Base-by-base conservation (phyloP, 2,113 vertebrate genomes). In the Zingel zingel region DNA sequence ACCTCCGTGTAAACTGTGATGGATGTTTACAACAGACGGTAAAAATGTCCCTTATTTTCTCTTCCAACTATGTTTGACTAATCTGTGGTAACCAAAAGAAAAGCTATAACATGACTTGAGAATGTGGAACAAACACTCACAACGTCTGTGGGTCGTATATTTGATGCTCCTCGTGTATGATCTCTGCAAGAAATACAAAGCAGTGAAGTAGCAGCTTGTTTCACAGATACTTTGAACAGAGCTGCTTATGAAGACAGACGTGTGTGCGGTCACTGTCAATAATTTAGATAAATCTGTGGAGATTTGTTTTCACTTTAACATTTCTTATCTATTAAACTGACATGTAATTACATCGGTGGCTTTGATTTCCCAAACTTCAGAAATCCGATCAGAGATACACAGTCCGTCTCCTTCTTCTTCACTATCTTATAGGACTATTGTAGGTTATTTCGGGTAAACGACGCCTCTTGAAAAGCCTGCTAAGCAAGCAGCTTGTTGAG, bases 111-210 rank as follows among this genome's bases (percentile, higher is more conserved):
- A 27, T 0, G 23, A 2, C 1, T 13, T 47, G 16, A 48, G 6
- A 58, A 36, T 13, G 7, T 53, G 21, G n/a, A 59, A 58, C 39
- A 72, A 43, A 51, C 19, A 90, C 92, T 93, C 2, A 93, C 92
- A 93, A 93, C 0, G 51, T 92, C 45, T 86, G 86, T 4, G 30
- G 79, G 48, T 88, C 45, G 23, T 92, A 92, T 48, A 88, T 63
- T 21, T 84, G 85, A 73, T 74, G 19, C 6, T 92, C 87, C 68
- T 85, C 87, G 0, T 88, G 85, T 39, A 92, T 91, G 69, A 83
- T 62, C 56, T 73, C 92, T 93, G 86, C 6, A 57, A 62, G 1
- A 56, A 11, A 69, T 0, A 71, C 10, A 72, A 13, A 54, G 45
- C 33, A 54, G 16, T 30, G 10, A 18, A 43, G 18, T 4, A 16